Conservation (phyloP, 2,797 vertebrate species). For the Clarias platycephalus region DNA sequence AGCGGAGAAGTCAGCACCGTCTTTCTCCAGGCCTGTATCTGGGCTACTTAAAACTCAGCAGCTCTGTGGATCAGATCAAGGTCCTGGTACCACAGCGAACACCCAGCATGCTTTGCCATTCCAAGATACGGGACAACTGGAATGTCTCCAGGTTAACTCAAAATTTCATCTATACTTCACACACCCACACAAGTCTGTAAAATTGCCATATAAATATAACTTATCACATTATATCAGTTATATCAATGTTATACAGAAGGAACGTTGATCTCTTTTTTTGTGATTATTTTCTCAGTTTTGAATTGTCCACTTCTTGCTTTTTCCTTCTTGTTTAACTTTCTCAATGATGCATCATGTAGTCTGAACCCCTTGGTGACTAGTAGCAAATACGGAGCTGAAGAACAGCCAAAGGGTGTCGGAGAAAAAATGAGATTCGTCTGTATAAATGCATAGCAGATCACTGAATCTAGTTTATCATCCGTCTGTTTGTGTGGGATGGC, state of each 20-base stretch:
- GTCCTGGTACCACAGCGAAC: constrained; percentile 88
- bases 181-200: not conserved
- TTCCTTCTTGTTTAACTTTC: not conserved
- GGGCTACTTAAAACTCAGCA: constrained; percentile 95
- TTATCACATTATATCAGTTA: not conserved
- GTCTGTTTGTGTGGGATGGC: not conserved
- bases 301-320: not conserved
- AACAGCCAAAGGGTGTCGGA: not conserved
- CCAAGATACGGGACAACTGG: constrained; percentile 87
- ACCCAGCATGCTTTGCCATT: constrained; percentile 91
- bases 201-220: not conserved
- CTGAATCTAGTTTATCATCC: not conserved
- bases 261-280: not conserved
- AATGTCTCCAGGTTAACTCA: constrained; percentile 80
- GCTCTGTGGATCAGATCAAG: constrained; percentile 96
- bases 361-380: not conserved
- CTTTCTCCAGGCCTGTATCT: constrained; percentile 89
- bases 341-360: not conserved
- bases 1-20: constrained; percentile 85
- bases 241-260: not conserved
- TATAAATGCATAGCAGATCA: not conserved
- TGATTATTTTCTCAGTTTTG: not conserved
- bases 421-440: not conserved
- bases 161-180: not conserved
- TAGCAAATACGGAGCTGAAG: not conserved